Percentiles rank a stretch among this genome's conserved stretches.
phyloP scores from a whole-genome alignment of 2,113 vertebrate genomes.

The Xerus inauris region DNA sequence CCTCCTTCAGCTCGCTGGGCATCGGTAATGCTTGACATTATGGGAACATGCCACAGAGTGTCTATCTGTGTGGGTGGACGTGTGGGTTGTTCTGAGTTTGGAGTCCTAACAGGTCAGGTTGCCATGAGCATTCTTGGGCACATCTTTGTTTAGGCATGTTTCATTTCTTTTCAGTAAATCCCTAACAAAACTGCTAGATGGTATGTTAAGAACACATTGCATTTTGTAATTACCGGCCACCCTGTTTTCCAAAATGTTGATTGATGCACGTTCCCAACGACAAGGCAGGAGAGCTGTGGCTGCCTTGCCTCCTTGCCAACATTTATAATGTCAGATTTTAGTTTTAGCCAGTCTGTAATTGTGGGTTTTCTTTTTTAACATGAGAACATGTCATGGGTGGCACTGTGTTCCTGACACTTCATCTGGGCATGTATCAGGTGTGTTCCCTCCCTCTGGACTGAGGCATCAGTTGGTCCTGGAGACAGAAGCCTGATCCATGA shows the following conservation, averaged over 20 bases:
- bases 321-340: background rate
- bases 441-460: too few relatives aligned
- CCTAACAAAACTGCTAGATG: background rate
- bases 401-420: background rate
- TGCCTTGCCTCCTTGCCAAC: background rate
- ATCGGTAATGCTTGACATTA: background rate
- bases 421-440: too few relatives aligned
- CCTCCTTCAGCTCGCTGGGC: background rate
- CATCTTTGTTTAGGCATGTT: background rate
- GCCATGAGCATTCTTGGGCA: background rate
- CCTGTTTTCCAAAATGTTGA: background rate
- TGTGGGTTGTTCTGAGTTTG: background rate
- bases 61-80: background rate
- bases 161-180: background rate
- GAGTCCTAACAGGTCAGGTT: background rate
- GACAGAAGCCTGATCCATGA: background rate
- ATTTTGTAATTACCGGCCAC: background rate
- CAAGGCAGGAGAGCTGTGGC: background rate
- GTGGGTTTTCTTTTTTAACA: background rate
- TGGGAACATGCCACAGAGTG: background rate
- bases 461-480: too few relatives aligned
- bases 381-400: background rate
- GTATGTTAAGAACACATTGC: background rate
- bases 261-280: background rate
- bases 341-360: background rate